phyloP scores from a whole-genome alignment of 2,113 vertebrate species.

The Eleginops maclovinus region DNA sequence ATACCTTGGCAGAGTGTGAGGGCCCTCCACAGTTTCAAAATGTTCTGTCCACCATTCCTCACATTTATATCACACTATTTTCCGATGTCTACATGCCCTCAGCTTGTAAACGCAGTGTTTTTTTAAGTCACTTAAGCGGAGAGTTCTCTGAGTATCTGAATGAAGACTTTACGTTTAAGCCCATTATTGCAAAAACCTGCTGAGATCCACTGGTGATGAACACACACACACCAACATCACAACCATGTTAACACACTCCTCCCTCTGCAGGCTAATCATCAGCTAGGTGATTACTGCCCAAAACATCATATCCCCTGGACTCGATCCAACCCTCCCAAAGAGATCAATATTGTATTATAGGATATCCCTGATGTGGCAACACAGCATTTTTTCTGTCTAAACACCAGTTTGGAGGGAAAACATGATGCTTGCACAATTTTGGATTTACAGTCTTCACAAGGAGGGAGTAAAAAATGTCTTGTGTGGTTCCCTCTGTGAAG shows the following conservation, averaged over 20 bases:
- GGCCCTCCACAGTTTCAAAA: no score
- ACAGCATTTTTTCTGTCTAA: conserved; percentile 61
- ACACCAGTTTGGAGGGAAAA: conserved; percentile 61
- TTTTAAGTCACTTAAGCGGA: no score
- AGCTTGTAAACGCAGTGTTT: no score
- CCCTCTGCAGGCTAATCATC: conserved; percentile 31
- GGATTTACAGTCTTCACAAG: conserved; percentile 40
- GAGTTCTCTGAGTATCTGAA: no score
- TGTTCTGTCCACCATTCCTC: no score
- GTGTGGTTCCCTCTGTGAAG: conserved; percentile 32
- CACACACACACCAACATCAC: neutral
- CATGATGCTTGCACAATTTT: conserved; percentile 62
- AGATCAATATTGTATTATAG: conserved; percentile 67
- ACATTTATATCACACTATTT: no score
- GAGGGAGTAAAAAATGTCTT: neutral
- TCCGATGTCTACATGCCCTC: no score
- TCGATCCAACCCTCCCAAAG: conserved; percentile 25
- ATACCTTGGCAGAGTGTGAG: no score
- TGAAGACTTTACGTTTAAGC: no score
- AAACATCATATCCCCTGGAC: conserved; percentile 41
- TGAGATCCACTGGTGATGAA: neutral
- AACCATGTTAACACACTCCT: conserved; percentile 7
- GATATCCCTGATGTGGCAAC: conserved; percentile 61
- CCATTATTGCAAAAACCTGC: no score
- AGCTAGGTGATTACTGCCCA: conserved; percentile 59